phyloP scores from a whole-genome alignment of 2,888 invertebrate genomes.

The Cremastinae sp. region DNA sequence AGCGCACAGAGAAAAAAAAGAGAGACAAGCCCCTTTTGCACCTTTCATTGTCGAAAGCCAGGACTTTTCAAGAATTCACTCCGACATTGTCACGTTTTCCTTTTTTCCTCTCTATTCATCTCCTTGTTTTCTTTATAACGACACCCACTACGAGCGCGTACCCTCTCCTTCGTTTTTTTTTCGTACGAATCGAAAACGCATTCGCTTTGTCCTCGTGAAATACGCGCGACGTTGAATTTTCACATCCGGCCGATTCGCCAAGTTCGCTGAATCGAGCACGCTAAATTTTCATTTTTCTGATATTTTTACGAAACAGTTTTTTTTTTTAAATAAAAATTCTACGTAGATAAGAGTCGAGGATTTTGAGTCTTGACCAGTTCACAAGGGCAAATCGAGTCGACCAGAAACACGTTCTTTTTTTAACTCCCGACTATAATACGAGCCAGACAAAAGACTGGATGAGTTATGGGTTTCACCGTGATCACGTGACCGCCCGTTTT shows the following conservation, averaged over 20 bases:
- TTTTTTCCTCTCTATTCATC: background rate
- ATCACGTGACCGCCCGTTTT: constrained; percentile 35
- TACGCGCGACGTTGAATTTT: constrained; percentile 8
- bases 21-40: constrained; percentile 45
- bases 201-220: constrained; percentile 16
- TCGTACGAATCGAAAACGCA: constrained; percentile 5
- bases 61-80: constrained; percentile 43
- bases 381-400: too few relatives aligned
- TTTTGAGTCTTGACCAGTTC: too few relatives aligned
- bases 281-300: background rate
- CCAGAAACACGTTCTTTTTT: constrained; percentile 20
- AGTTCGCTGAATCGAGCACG: background rate
- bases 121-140: constrained; percentile 24
- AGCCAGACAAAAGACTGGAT: constrained; percentile 36
- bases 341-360: too few relatives aligned
- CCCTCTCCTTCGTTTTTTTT: constrained; percentile 24
- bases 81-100: constrained; percentile 48
- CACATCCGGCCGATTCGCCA: constrained; percentile 4
- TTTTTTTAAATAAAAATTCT: too few relatives aligned
- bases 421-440: constrained; percentile 9
- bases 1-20: background rate
- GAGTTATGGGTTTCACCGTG: constrained; percentile 42
- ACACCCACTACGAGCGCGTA: constrained; percentile 29
- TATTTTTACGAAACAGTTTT: too few relatives aligned
- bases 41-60: constrained; percentile 29